Percentiles rank a stretch among this genome's conserved stretches.
phyloP scores from a whole-genome alignment of 1,140 invertebrate genomes.

The Aphaenogaster ashmeadi region DNA sequence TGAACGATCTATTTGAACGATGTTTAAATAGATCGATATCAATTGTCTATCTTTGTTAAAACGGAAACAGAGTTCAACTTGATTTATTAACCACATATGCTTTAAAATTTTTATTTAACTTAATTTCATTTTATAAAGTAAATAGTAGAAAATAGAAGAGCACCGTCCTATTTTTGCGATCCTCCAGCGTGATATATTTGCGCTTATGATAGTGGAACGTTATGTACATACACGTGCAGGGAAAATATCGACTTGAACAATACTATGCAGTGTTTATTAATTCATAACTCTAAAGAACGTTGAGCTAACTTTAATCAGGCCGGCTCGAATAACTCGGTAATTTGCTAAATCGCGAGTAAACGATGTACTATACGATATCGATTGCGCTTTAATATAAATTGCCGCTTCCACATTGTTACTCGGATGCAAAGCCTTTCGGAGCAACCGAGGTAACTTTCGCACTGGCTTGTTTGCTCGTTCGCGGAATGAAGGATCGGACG shows the following conservation, averaged over 20 bases:
- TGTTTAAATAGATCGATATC: neutral
- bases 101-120: neutral
- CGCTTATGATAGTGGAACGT: neutral
- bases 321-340: neutral
- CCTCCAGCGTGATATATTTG: neutral
- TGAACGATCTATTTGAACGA: neutral
- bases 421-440: neutral
- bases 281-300: neutral
- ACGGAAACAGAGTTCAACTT: neutral
- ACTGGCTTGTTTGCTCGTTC: neutral
- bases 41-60: neutral
- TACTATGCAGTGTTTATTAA: neutral
- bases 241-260: neutral
- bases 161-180: neutral
- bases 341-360: neutral
- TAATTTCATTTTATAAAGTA: neutral
- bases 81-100: neutral
- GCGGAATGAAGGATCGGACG: slow-evolving; percentile 12
- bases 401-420: neutral
- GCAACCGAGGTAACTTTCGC: slow-evolving; percentile 4
- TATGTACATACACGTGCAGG: neutral
- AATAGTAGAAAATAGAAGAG: neutral
- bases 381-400: neutral
- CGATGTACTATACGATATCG: neutral
- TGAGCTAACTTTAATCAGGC: neutral